Base-by-base conservation (phyloP, 2,888 invertebrate genomes). In the Hetaerina titia region DNA sequence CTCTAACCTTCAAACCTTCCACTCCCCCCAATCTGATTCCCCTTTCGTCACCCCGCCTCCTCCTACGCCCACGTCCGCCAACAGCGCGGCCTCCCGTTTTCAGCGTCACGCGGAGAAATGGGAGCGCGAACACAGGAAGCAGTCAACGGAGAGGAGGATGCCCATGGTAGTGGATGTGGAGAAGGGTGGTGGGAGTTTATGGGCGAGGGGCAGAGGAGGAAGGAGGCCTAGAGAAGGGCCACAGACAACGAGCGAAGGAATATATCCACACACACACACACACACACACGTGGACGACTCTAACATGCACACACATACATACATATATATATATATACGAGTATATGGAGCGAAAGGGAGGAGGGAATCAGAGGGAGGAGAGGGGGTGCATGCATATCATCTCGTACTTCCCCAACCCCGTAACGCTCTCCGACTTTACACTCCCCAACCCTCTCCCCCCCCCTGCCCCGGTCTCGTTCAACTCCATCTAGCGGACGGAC, bases 401-500 rank as follows among this genome's bases (percentile, higher is more conserved):
- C 13, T 13, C 13, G 31, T 9, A 25, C 31, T 81, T 0, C 81
- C 81, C 81, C 81, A 0, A 13, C 25, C 6, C 11, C 13, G 8
- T 31, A n/a, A 81, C 25, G 13, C 9, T n/a, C 69, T 6, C 69
- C n/a, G 4, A 5, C 13, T 31, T 17, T 31, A 25, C 9, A 25
- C 81, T 15, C 4, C 31, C 31, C 31, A 11, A n/a, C 31, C 74
- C 74, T 2, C 8, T 25, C 9, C n/a, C 17, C n/a, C 69, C 69
- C 31, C 22, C 69, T 8, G 9, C 17, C 81, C 22, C 31, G 81
- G 81, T 15, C 81, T 81, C 81, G 81, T 81, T 81, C 69, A n/a
- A 56, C 90, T 64, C 90, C 31, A 63, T 31, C 90, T 90, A 60
- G 45, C 63, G 64, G 31, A 63, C 92, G 45, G 56, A 92, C 45